phyloP scores from a whole-genome alignment of 2,888 invertebrate genomes.

The Neria commutata region DNA sequence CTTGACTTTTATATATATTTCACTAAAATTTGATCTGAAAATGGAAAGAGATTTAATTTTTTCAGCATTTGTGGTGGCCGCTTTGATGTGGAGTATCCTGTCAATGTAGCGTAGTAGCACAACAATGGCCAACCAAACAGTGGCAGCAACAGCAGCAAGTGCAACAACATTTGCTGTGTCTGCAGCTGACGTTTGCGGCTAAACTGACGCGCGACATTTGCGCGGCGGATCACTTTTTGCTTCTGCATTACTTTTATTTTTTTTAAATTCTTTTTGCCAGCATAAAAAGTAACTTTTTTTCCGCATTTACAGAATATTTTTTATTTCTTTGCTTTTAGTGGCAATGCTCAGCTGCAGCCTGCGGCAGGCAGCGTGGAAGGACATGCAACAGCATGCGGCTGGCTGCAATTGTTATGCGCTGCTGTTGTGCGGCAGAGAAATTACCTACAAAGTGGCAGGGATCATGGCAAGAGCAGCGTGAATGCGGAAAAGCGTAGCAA shows the following conservation, averaged over 20 bases:
- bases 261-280: neutral
- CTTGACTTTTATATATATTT: too few relatives aligned
- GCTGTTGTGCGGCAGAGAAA: neutral
- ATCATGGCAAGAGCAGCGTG: neutral
- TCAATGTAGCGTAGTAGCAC: too few relatives aligned
- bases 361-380: too few relatives aligned
- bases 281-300: too few relatives aligned
- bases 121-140: neutral
- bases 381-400: constrained; percentile 37
- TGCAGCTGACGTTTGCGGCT: constrained; percentile 3
- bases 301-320: too few relatives aligned
- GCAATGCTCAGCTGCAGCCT: too few relatives aligned
- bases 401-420: neutral
- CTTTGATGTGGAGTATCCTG: too few relatives aligned
- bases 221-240: too few relatives aligned
- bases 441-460: constrained; percentile 1
- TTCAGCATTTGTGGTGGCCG: too few relatives aligned
- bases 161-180: neutral
- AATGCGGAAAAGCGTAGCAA: too few relatives aligned
- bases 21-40: too few relatives aligned
- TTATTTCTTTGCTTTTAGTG: neutral
- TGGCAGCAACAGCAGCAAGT: neutral
- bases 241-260: neutral
- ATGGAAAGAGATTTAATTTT: too few relatives aligned
- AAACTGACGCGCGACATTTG: constrained; percentile 3